Base-by-base conservation (phyloP, 2,888 invertebrate genomes). In the Macaria liturata region DNA sequence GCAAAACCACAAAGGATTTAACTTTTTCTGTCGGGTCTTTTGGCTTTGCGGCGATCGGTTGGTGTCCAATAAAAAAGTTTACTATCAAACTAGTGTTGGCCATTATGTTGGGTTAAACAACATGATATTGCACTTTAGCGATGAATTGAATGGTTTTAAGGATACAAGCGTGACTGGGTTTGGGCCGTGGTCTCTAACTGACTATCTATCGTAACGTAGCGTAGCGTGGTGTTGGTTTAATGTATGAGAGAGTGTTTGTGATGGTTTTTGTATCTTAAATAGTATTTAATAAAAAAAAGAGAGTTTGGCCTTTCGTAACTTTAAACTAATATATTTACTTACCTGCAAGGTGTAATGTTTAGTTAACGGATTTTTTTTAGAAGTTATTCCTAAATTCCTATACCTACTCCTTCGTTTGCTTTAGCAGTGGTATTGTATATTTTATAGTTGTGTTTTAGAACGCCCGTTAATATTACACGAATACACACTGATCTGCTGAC, bases 101-200 rank as follows among this genome's bases (percentile, higher is more conserved):
- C 55, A 61, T 60, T 60, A 56, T 60, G 47, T 34, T 52, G 53
- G 57, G 46, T 55, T 61, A 51, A 45, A 45, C 39, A 37, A 56
- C 61, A 67, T 58, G 59, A 61, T 59, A 61, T 65, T 61, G 51
- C 61, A 65, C 66, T 73, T 69, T 45, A 39, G 9, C 51, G 51
- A 32, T 68, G 55, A 60, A 59, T 66, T 57, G 54, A 61, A 62
- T 57, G 57, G 66, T 68, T 64, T 63, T 64, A 67, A 57, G 69
- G 64, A 62, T 64, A 66, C 54, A 59, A 61, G 71, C 74, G 72
- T 75, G 69, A 75, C 75, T 72, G 70, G 68, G 71, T 65, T 60
- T 72, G 74, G 75, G 76, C 70, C 65, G 72, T 78, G 76, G 79
- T 74, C 78, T 79, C 78, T 77, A 75, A 74, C 74, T 68, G 72